phyloP scores from a whole-genome alignment of 2,113 vertebrate species.

The Taxidea taxus region DNA sequence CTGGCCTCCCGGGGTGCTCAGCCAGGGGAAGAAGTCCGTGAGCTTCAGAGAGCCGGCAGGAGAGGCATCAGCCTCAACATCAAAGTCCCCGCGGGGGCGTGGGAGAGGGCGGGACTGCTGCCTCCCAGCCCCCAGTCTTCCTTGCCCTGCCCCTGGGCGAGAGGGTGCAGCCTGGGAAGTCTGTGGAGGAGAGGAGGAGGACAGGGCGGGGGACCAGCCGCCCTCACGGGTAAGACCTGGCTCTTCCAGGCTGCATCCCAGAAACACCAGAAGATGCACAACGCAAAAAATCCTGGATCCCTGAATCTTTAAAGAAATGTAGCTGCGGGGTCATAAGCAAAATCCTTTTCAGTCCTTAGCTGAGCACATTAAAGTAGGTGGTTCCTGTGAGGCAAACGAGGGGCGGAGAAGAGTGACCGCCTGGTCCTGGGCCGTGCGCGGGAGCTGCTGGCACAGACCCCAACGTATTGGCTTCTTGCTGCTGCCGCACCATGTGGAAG shows the following conservation, averaged over 20 bases:
- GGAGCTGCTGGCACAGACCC: background rate
- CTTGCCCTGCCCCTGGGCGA: background rate
- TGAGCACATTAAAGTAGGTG: fast-evolving
- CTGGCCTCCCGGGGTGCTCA: background rate
- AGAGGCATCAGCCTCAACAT: background rate
- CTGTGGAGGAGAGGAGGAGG: fast-evolving
- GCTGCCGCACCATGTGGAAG: background rate
- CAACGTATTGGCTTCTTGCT: background rate
- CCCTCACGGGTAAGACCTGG: background rate
- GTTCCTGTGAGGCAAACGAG: background rate
- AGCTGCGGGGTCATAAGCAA: background rate
- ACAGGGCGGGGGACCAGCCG: background rate
- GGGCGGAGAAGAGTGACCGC: background rate
- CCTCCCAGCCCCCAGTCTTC: background rate
- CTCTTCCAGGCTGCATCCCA: background rate
- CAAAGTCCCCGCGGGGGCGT: background rate
- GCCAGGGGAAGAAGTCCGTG: background rate
- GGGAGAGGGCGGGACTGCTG: background rate
- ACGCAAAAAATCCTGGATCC: background rate
- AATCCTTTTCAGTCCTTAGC: background rate
- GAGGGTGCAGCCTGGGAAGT: background rate
- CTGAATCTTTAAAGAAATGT: background rate
- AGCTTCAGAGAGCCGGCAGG: background rate
- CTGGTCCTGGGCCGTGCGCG: fast-evolving
- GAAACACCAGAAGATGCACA: background rate